Evolutionary conservation across 2,888 invertebrate genomes (phyloP).

Genomic region (Eupithecia subfuscata): DNA sequence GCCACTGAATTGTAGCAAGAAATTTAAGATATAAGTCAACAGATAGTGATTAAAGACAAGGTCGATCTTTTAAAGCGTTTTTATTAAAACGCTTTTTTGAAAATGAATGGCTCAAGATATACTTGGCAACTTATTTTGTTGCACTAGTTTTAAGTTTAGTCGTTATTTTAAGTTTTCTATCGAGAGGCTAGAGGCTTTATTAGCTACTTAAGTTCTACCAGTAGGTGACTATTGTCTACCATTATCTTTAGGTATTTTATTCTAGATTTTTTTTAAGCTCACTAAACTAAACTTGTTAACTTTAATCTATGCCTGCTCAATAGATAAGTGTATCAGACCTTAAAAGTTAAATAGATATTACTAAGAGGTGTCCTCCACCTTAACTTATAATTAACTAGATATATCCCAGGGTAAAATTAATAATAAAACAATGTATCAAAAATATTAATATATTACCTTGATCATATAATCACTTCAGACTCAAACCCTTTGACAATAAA

Average conservation of each 20-base stretch:
- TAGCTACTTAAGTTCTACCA: not conserved
- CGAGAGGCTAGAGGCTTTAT: not conserved
- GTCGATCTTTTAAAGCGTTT: not conserved
- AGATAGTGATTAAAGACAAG: not conserved
- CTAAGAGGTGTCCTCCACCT: not conserved
- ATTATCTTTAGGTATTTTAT: not conserved
- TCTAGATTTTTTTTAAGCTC: not conserved
- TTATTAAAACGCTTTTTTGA: not conserved
- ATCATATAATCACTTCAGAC: slow-evolving; percentile 66
- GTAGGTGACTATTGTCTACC: not conserved
- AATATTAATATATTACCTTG: slow-evolving; percentile 6
- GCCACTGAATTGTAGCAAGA: not conserved
- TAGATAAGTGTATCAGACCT: not conserved
- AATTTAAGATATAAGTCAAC: not conserved
- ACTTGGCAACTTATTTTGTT: not conserved
- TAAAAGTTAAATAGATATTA: not conserved
- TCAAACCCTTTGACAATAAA: slow-evolving; percentile 75
- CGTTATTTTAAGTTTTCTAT: not conserved
- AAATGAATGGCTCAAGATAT: not conserved
- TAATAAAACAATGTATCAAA: slow-evolving; percentile 13
- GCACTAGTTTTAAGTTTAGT: not conserved
- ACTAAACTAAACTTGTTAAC: not conserved
- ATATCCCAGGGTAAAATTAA: not conserved
- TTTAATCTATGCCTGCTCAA: slow-evolving; percentile 1
- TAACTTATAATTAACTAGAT: not conserved